Evolutionary conservation across 2,797 vertebrate species (phyloP), one percentile per base, ranked within the genome.

Genomic region (Manis javanica): DNA sequence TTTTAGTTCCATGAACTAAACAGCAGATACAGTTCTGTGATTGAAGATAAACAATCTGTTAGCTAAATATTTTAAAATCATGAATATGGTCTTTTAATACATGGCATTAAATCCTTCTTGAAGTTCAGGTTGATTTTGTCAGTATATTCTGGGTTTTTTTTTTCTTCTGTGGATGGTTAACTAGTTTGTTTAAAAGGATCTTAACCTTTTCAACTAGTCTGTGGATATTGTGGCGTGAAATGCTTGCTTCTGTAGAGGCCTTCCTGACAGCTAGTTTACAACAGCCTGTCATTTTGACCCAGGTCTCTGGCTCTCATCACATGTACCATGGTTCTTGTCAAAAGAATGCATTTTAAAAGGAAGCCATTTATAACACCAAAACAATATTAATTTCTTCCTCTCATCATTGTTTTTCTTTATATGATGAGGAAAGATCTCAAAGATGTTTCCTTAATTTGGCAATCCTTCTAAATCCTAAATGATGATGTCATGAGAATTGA

Each of bases 41-140:
- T 90, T 86, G 91, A 95, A 95, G 97, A 97, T 98, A 98, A 97
- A 98, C 97, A 98, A 96, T 98, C 98, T 98, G 98, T 96, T 91
- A 94, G 85, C 91, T 96, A 97, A 98, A 97, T 97, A 97, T 97
- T 97, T 96, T 93, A 96, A 97, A 97, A 96, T 97, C 94, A 88
- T 0, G 12, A 97, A 93, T 81, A 87, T 14, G 5, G 2, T 93
- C 23, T 96, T 51, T 51, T 97, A 95, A 97, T 96, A 90, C 46
- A 82, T 9, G 95, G 79, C 16, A 86, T 88, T 74, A 92, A 94
- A 85, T 69, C 3, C 2, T 78, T 96, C 87, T 68, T 93, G 79
- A 92, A 79, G 64, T 74, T 95, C 26, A 88, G 87, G 66, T 84
- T 53, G 37, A 89, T 94, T 97, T 96, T 84, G 83, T 85, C 51